Conservation (phyloP, 2,113 vertebrate genomes). For the Cryptomyrus ogoouensis region DNA sequence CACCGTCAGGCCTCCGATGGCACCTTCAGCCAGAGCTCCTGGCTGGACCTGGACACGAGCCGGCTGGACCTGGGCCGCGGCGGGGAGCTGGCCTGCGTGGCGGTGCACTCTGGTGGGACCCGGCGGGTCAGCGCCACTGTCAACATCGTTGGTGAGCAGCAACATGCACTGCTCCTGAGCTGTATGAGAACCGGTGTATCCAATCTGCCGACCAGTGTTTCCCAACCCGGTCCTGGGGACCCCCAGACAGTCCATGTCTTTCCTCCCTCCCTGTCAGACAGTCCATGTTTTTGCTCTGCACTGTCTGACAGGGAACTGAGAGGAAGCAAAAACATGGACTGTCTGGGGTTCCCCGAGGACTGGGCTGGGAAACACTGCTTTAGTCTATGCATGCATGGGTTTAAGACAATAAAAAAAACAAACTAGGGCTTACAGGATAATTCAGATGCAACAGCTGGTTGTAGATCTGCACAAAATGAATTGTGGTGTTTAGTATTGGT, state of each 20-base stretch:
- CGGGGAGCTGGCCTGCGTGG: slow-evolving; percentile 60
- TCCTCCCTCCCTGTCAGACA: neutral
- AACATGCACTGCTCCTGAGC: neutral
- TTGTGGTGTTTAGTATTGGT: neutral
- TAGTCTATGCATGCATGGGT: neutral
- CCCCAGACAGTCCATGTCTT: neutral
- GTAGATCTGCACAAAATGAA: neutral
- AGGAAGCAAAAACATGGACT: neutral
- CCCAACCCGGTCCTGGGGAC: neutral
- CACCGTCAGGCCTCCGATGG: slow-evolving; percentile 64
- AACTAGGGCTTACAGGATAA: neutral
- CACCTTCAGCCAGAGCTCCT: slow-evolving; percentile 62
- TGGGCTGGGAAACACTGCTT: neutral
- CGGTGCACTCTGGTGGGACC: slow-evolving; percentile 55
- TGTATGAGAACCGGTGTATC: neutral
- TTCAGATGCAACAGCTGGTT: neutral
- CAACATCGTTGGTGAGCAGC: slow-evolving; percentile 54
- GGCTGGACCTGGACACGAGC: slow-evolving; percentile 45
- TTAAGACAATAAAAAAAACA: neutral
- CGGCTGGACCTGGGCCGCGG: slow-evolving; percentile 53
- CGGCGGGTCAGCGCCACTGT: slow-evolving; percentile 42
- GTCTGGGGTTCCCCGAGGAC: neutral
- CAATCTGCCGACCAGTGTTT: neutral
- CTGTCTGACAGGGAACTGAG: no score
- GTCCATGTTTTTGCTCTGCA: neutral